These are phyloP conservation scores for Cynocephalus volans DNA, from an alignment of 2,113 vertebrate genomes.

Conservation along the genomic window DNA sequence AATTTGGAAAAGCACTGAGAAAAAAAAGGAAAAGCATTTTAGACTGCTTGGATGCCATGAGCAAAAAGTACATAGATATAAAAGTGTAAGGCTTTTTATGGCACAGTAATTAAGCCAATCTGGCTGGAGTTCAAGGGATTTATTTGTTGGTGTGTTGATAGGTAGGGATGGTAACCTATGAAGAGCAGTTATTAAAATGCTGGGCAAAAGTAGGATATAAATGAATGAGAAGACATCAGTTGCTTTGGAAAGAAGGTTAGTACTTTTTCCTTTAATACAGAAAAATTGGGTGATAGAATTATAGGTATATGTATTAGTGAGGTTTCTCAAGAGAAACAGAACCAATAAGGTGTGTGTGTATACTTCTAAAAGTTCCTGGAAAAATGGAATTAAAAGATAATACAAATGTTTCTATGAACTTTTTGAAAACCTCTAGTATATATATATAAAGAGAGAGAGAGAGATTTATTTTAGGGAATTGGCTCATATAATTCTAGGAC, in stretches of 20 bases:
- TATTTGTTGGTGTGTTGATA: not conserved
- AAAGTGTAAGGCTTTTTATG: not conserved
- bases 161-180: not conserved
- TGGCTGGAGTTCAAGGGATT: conserved; percentile 23
- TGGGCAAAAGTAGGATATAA: not conserved
- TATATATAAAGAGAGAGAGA: not conserved
- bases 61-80: not conserved
- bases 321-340: conserved; percentile 1
- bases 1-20: not conserved
- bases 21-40: not conserved
- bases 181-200: not conserved
- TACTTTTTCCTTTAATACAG: not conserved
- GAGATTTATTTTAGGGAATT: not conserved
- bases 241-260: conserved; percentile 31
- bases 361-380: no score
- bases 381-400: no score
- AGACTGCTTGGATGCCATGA: not conserved
- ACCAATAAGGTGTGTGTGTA: not conserved
- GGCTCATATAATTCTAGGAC: not conserved
- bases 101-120: not conserved
- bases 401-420: no score
- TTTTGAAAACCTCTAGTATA: no score
- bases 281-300: not conserved
- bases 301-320: not conserved
- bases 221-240: not conserved